phyloP scores from a whole-genome alignment of 2,113 vertebrate species.

The Rhynchomys soricoides region DNA sequence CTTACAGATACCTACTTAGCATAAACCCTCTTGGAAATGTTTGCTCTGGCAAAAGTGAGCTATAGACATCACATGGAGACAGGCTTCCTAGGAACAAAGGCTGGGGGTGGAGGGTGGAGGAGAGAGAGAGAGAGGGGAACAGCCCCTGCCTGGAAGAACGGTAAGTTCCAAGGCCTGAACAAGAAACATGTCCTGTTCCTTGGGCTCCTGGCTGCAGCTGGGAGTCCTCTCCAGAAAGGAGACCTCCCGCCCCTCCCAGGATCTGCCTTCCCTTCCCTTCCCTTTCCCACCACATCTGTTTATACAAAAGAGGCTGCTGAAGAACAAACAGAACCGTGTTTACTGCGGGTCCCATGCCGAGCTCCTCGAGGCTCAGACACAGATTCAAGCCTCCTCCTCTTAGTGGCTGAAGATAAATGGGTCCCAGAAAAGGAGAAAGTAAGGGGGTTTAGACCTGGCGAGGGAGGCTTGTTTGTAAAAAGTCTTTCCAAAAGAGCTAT shows the following conservation, averaged over 20 bases:
- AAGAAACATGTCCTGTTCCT: constrained; percentile 52
- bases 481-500: not conserved
- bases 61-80: constrained; percentile 45
- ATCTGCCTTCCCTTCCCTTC: constrained; percentile 67
- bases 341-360: constrained; percentile 47
- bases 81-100: constrained; percentile 73
- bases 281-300: constrained; percentile 74
- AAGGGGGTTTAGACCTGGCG: not conserved
- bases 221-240: constrained; percentile 66
- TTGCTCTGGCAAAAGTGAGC: constrained; percentile 70
- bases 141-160: constrained; percentile 61
- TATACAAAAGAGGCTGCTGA: constrained; percentile 67
- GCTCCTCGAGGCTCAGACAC: constrained; percentile 53
- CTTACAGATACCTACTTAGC: constrained; percentile 61
- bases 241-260: constrained; percentile 52
- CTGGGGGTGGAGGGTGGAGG: constrained; percentile 53
- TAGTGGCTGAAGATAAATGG: constrained; percentile 43
- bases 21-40: constrained; percentile 75
- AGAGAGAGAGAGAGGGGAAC: constrained; percentile 17
- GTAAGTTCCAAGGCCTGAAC: constrained; percentile 61
- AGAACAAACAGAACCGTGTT: constrained; percentile 74
- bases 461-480: not conserved
- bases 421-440: not conserved
- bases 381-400: constrained; percentile 5
- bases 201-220: constrained; percentile 57